A percentile compares a stretch with the other conserved stretches of the same genome.
Conservation (phyloP, 2,113 vertebrate species). For the Odontophorus gujanensis region DNA sequence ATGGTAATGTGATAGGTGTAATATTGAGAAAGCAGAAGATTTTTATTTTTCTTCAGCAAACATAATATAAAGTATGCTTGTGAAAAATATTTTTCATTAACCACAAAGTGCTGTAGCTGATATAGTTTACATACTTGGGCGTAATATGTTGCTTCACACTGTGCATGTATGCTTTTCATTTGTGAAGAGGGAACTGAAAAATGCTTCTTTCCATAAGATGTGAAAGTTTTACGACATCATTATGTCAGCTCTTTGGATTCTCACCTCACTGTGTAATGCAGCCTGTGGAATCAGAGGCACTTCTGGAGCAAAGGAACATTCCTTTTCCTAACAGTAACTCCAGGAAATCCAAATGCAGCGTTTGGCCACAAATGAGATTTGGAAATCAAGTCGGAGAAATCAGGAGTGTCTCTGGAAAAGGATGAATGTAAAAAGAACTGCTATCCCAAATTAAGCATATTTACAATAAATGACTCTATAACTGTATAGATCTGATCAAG, state of each 20-base stretch:
- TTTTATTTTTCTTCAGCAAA: neutral
- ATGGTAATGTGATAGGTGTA: neutral
- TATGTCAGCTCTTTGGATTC: conserved; percentile 38
- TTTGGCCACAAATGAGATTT: conserved; percentile 22
- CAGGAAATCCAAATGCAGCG: neutral
- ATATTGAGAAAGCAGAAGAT: neutral
- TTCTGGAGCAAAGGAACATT: conserved; percentile 23
- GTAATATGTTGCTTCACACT: neutral
- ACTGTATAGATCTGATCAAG: neutral
- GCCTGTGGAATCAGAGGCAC: neutral
- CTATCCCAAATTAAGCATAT: neutral
- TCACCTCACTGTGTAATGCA: neutral
- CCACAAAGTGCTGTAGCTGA: conserved; percentile 1
- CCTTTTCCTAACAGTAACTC: neutral
- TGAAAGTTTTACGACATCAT: conserved; percentile 30
- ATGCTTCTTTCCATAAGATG: conserved; percentile 18
- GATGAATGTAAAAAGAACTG: conserved; percentile 32
- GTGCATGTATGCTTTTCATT: conserved; percentile 23
- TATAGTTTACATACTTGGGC: conserved; percentile 26
- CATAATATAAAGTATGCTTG: neutral
- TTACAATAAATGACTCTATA: conserved; percentile 1
- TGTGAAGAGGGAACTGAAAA: conserved; percentile 36
- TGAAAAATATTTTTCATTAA: conserved; percentile 6
- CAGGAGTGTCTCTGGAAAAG: neutral
- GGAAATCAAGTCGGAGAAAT: conserved; percentile 1